Percentiles rank a stretch among this genome's conserved stretches.
phyloP scores from a whole-genome alignment of 2,113 vertebrate species.

The Centropus unirufus region DNA sequence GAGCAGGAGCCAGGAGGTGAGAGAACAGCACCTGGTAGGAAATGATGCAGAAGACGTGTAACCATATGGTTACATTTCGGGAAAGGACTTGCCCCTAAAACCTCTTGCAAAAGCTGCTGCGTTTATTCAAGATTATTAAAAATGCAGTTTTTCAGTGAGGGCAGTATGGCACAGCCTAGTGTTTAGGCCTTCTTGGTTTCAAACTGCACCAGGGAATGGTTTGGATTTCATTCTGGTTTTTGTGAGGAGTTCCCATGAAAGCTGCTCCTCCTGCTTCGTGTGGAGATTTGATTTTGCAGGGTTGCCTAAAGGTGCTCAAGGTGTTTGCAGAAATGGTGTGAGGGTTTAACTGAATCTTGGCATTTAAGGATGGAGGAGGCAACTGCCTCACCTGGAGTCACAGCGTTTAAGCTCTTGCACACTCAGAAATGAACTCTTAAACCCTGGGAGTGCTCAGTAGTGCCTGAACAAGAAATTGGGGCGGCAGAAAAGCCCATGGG shows the following conservation, averaged over 20 bases:
- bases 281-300: neutral
- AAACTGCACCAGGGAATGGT: neutral
- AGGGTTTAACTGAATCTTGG: neutral
- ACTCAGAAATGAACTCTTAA: neutral
- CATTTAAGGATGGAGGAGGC: neutral
- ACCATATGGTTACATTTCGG: neutral
- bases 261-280: neutral
- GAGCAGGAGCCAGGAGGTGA: constrained; percentile 78
- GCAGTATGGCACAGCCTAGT: neutral
- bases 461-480: neutral
- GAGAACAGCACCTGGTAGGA: neutral
- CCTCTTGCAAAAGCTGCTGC: neutral
- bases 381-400: neutral
- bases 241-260: neutral
- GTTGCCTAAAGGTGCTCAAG: neutral
- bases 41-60: neutral
- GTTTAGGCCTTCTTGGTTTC: neutral
- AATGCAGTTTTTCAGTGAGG: neutral
- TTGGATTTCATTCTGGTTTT: neutral
- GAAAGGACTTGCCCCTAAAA: neutral
- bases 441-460: neutral
- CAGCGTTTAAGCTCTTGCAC: neutral
- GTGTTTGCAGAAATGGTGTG: neutral
- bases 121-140: neutral
- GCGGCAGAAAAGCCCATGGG: neutral